Percentiles rank a stretch among this genome's conserved stretches.
Evolutionary conservation across 1,140 invertebrate genomes (phyloP).

Genomic region (Oscheius sp.): DNA sequence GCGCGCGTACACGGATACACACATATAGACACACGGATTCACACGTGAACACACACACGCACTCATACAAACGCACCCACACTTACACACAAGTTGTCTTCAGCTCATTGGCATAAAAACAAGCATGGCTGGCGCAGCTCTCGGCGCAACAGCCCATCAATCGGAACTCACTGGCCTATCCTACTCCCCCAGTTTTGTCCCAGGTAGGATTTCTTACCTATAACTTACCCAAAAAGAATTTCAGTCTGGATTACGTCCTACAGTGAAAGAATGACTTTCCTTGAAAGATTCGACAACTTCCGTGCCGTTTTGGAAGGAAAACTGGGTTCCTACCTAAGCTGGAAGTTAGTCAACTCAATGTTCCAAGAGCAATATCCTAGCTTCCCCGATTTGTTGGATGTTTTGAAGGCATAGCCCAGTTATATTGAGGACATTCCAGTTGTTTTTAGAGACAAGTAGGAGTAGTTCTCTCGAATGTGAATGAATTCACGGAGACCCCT

Average conservation of each 20-base stretch:
- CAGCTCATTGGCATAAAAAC: background rate
- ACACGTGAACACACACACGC: no score
- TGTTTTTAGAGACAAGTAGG: background rate
- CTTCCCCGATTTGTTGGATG: background rate
- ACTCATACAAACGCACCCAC: no score
- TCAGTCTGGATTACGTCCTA: background rate
- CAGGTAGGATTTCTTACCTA: background rate
- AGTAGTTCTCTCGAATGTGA: background rate
- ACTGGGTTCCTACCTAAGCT: background rate
- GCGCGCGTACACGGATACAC: no score
- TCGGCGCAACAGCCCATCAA: background rate
- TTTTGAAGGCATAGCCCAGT: background rate
- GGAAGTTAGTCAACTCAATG: background rate
- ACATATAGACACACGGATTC: no score
- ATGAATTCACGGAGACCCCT: background rate
- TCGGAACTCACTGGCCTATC: background rate
- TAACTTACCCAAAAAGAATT: background rate
- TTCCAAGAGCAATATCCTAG: background rate
- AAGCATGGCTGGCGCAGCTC: background rate
- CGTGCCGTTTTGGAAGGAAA: background rate
- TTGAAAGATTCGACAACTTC: background rate
- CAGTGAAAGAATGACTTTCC: background rate
- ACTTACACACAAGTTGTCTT: no score
- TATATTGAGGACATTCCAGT: background rate
- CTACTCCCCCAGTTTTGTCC: background rate